Evolutionary conservation across 2,888 invertebrate species (phyloP), one percentile per base, ranked within the genome.

Genomic region (Tuberolachnus salignus): DNA sequence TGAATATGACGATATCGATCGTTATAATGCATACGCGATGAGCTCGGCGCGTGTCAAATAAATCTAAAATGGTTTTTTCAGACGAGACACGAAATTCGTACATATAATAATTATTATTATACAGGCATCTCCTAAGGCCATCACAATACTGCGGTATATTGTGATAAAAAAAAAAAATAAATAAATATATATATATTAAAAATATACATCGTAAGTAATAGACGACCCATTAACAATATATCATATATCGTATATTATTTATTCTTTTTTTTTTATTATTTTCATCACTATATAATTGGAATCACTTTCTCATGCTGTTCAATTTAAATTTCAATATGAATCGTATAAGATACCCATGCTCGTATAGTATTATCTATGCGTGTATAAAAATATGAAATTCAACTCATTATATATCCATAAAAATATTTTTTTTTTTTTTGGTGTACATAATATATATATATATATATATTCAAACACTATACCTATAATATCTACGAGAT

Each of bases 61-160:
- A n/a, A 21, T 53, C 8, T 26, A 19, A 71, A 59, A 59, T 46
- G 16, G 14, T 13, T 71, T 49, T 46, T 71, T 46, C 4, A 44
- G 11, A n/a, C 46, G 44, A 46, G 70, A 71, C 26, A 26, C 46
- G 57, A 57, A 59, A n/a, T 71, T 26, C 14, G 26, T 26, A 23
- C 19, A 13, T 21, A 57, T 57, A 4, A 34, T 34, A 4, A 34
- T n/a, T 34, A 34, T 6, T 34, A 34, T n/a, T 34, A 34, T 34
- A 34, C 34, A 34, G 6, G 34, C 21, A n/a, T 6, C 23, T 11
- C 11, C 23, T 11, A 26, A 59, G 46, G 46, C n/a, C 59, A 21
- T 13, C 11, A 19, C 53, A 59, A 63, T 44, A 42, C 19, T 34
- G 34, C 34, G 6, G 34, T 34, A 34, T 34, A 34, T 4, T 34